Evolutionary conservation across 2,113 vertebrate genomes (phyloP), one percentile per base, ranked within the genome.

Genomic region (Tiliqua scincoides): DNA sequence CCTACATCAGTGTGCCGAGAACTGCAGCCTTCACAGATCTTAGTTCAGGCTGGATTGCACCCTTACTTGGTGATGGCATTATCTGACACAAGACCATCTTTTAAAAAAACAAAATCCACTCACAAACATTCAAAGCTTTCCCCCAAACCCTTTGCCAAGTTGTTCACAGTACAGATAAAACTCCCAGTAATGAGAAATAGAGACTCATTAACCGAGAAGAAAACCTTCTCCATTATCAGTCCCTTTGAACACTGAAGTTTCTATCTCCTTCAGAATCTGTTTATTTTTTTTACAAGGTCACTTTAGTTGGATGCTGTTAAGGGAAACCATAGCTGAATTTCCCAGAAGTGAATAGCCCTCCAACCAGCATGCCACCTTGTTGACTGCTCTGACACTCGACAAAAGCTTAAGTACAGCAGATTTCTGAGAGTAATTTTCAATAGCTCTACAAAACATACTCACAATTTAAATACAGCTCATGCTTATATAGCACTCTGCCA

Each of bases 401-500:
- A 37, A 78, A 88, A 65, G 37, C 6, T 75, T 18, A 40, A 0
- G 30, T 30, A 35, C 37, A n/a, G 1, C 12, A 4, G 68, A 23
- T 43, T 87, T 67, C 23, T 14, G 0, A 21, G 57, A 89, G 27
- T 48, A 61, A 43, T 17, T 12, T 85, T 17, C 14, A 8, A n/a
- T 85, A 40, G 14, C 35, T 71, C 30, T 54, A 25, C 54, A 27
- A 59, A 1, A 73, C 32, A 74, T 5, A 21, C 30, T 65, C 30
- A 32, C 37, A 2, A 21, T 30, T 63, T 35, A 37, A 20, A 40
- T 30, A 73, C 1, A 32, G 23, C 43, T 37, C 21, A 52, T 68
- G 14, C 9, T 63, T 0, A 0, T 65, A 72, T 0, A 40, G 25
- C 30, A 27, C 25, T 25, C 25, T 3, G 0, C 37, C 43, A 21